These are phyloP conservation scores for Tetrapedia diversipes DNA, from an alignment of 2,888 invertebrate species.

Conservation along the genomic window DNA sequence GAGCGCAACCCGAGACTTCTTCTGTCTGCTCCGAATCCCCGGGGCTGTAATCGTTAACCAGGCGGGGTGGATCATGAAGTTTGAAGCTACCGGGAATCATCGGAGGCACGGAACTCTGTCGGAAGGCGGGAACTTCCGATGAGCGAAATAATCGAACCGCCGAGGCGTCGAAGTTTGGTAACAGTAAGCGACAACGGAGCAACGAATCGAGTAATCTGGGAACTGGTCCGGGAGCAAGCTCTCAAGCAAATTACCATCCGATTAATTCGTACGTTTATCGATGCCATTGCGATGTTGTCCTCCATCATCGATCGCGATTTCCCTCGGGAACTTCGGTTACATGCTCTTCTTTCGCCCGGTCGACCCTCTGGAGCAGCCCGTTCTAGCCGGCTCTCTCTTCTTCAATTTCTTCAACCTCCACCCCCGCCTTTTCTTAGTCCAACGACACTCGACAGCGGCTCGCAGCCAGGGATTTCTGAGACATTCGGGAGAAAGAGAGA, in stretches of 20 bases:
- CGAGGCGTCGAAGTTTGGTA: background rate
- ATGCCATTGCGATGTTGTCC: conserved; percentile 58
- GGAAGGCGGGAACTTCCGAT: conserved; percentile 21
- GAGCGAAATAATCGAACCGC: conserved; percentile 40
- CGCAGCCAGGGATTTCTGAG: conserved; percentile 73
- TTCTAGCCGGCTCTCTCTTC: conserved; percentile 46
- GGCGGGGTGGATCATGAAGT: background rate
- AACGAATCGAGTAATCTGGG: conserved; percentile 26
- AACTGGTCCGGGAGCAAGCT: conserved; percentile 27
- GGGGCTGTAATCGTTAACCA: background rate
- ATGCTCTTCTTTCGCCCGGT: conserved; percentile 31
- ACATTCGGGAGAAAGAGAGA: conserved; percentile 73
- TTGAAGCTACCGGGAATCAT: background rate
- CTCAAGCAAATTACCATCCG: conserved; percentile 63
- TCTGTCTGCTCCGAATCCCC: background rate
- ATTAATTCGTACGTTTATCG: conserved; percentile 72
- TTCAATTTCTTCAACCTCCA: conserved; percentile 55
- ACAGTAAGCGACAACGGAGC: conserved; percentile 6
- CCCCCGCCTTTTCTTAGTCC: conserved; percentile 63
- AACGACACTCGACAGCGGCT: conserved; percentile 72
- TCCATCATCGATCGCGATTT: conserved; percentile 72
- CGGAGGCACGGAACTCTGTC: background rate
- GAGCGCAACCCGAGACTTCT: background rate
- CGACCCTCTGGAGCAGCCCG: conserved; percentile 20
- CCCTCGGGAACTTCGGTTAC: conserved; percentile 65